These are phyloP conservation scores for Bos javanicus DNA, from an alignment of 2,113 vertebrate genomes.

Conservation along the genomic window DNA sequence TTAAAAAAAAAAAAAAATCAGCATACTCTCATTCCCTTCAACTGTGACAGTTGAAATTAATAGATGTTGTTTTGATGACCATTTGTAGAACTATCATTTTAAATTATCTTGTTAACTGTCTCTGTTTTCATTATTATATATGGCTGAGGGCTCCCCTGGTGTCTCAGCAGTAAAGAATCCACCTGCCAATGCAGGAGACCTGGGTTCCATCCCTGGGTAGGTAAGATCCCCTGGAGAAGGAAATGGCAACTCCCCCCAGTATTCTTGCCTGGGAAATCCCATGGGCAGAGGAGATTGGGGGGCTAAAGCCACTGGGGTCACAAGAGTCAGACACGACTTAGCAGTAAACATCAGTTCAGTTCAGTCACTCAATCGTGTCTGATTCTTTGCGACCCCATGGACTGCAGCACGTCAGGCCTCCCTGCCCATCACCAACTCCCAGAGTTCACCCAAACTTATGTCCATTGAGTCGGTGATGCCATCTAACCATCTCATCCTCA, in stretches of 20 bases:
- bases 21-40: background rate
- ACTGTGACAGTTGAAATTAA: background rate
- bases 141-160: background rate
- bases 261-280: background rate
- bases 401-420: too few species aligned
- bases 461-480: too few species aligned
- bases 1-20: background rate
- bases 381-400: too few species aligned
- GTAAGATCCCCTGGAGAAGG: background rate
- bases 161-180: fast-evolving
- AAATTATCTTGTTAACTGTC: background rate
- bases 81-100: background rate
- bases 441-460: too few species aligned
- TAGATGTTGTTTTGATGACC: background rate
- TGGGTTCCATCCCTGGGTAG: background rate
- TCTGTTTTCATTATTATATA: background rate
- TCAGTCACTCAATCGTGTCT: background rate
- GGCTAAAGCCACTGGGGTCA: background rate
- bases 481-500: too few species aligned
- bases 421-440: too few species aligned
- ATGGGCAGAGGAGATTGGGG: background rate
- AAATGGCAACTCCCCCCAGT: background rate
- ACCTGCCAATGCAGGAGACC: background rate
- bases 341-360: background rate
- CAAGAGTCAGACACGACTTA: background rate